Conservation (phyloP, 2,113 vertebrate species). For the Pungitius pungitius region DNA sequence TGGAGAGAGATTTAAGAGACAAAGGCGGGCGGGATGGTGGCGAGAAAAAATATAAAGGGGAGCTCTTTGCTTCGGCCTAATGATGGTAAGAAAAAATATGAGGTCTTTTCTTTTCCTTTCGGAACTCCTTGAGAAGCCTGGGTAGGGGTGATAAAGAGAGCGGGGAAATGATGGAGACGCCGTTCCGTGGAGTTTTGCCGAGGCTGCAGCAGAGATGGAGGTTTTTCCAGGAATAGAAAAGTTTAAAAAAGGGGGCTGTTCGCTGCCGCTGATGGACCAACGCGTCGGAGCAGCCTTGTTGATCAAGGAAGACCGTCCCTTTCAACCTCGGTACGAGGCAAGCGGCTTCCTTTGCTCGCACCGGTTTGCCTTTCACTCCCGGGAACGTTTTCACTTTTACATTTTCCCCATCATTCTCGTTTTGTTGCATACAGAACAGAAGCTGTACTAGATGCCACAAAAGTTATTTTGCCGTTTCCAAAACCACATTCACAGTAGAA, state of each 20-base stretch:
- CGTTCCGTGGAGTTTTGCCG: slow-evolving; percentile 41
- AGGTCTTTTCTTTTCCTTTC: slow-evolving; percentile 54
- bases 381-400: not conserved
- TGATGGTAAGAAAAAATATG: slow-evolving; percentile 68
- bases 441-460: not conserved
- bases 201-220: slow-evolving; percentile 28
- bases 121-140: slow-evolving; percentile 58
- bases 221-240: slow-evolving; percentile 48
- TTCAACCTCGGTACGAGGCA: not conserved
- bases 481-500: not conserved
- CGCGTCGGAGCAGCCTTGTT: slow-evolving; percentile 15
- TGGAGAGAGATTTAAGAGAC: slow-evolving; percentile 74
- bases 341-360: slow-evolving; percentile 5
- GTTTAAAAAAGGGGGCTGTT: slow-evolving; percentile 47
- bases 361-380: not conserved
- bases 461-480: not conserved
- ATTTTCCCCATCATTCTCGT: not conserved
- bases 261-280: slow-evolving; percentile 35
- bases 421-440: not conserved
- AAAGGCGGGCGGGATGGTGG: slow-evolving; percentile 52
- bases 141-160: slow-evolving; percentile 60
- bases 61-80: slow-evolving; percentile 60
- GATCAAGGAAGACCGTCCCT: slow-evolving; percentile 11
- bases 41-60: slow-evolving; percentile 7
- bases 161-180: slow-evolving; percentile 40